phyloP scores from a whole-genome alignment of 2,888 invertebrate genomes.

The Aproaerema taeniolella region DNA sequence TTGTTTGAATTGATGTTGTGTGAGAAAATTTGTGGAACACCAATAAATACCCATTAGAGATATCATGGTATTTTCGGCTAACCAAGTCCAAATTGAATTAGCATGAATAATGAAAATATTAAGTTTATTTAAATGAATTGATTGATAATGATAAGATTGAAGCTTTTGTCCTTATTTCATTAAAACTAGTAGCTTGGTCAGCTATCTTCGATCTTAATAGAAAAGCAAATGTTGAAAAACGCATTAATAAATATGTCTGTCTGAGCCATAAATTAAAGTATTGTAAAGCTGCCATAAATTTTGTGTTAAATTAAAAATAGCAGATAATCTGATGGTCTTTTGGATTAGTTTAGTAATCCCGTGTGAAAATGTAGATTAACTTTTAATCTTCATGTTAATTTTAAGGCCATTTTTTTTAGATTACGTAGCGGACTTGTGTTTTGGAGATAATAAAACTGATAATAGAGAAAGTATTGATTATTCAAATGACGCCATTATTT shows the following conservation, averaged over 20 bases:
- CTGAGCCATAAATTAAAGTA: conserved; percentile 12
- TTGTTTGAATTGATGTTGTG: conserved; percentile 36
- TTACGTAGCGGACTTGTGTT: neutral
- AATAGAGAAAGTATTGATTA: no score
- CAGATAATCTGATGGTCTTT: conserved; percentile 7
- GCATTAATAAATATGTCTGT: neutral
- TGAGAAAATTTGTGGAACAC: conserved; percentile 31
- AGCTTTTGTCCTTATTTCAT: conserved; percentile 3
- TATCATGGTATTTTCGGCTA: conserved; percentile 7
- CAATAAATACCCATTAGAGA: conserved; percentile 13
- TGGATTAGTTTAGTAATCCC: conserved; percentile 9
- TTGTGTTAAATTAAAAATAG: conserved; percentile 8
- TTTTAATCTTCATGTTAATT: conserved; percentile 6
- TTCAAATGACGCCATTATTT: no score
- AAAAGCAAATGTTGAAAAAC: neutral
- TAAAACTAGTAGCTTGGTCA: conserved; percentile 16
- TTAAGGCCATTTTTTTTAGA: neutral
- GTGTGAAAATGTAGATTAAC: conserved; percentile 10
- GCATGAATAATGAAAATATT: conserved; percentile 11
- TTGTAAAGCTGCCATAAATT: conserved; percentile 11
- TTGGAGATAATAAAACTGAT: conserved; percentile 3
- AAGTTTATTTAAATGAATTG: conserved; percentile 15
- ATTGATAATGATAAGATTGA: conserved; percentile 9
- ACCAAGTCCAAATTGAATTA: conserved; percentile 10
- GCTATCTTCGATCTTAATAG: conserved; percentile 11